Evolutionary conservation across 2,888 invertebrate genomes (phyloP), one percentile per base, ranked within the genome.

Genomic region (Tricholauxania praeusta): DNA sequence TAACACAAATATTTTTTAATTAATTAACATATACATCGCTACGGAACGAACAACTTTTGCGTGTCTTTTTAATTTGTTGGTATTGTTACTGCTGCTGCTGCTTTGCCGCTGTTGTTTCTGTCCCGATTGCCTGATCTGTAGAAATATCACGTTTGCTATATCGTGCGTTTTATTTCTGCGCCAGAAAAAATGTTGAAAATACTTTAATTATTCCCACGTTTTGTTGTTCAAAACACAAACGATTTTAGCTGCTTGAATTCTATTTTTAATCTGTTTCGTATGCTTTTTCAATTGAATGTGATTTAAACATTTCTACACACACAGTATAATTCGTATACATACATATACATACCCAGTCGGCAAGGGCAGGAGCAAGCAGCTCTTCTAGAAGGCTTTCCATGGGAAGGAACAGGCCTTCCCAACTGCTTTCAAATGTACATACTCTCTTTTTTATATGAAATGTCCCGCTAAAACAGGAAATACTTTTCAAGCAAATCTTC

Each of bases 201-300:
- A 71, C 70, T 73, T 73, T 71, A 75, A 73, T 74, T 62, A 79
- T 80, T 79, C 80, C 80, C 82, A 82, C 82, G 81, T 82, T 82
- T 82, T 82, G 71, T 52, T 57, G 73, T 73, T 17, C 48, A 39
- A 63, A 19, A 39, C 55, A 67, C 60, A 62, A 59, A 72, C 67
- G 48, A 57, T 71, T 64, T 63, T 62, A 69, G 72, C 72, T 39
- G 39, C 39, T 75, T 65, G 66, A 59, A 32, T n/a, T 55, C 48
- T 75, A 72, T 74, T 72, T 74, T 72, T 75, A 67, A 65, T 57
- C n/a, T 47, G 65, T 71, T 70, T 66, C 68, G 65, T 68, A 64
- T 68, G 63, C 39, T 28, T 28, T 51, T 64, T 22, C 51, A 28
- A 28, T 32, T 19, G 17, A 15, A 28, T 22, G 28, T 62, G 60